These are phyloP conservation scores for Oryctes rhinoceros DNA, from an alignment of 1,140 invertebrate genomes.

Conservation along the genomic window DNA sequence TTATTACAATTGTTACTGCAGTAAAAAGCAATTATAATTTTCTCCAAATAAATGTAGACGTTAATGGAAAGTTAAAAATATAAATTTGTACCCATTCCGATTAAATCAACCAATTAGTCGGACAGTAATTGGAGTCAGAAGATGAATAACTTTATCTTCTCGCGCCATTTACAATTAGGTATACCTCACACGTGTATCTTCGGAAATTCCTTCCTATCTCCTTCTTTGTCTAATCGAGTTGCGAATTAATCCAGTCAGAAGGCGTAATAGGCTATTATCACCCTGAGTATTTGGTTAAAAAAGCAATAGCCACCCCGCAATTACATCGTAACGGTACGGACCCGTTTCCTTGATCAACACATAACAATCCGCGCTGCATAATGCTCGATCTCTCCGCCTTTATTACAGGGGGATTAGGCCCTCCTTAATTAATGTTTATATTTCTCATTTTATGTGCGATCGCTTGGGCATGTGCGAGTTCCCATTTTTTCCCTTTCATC, in stretches of 20 bases:
- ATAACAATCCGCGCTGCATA: slow-evolving; percentile 57
- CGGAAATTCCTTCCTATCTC: not conserved
- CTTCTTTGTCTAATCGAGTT: slow-evolving; percentile 26
- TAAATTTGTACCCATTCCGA: too few species aligned
- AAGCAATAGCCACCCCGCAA: slow-evolving; percentile 60
- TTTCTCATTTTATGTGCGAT: slow-evolving; percentile 39
- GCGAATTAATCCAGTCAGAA: slow-evolving; percentile 59
- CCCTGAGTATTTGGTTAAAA: slow-evolving; percentile 61
- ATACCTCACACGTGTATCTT: slow-evolving; percentile 33
- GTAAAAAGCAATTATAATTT: too few species aligned
- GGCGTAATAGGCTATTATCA: slow-evolving; percentile 58
- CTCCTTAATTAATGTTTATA: slow-evolving; percentile 48
- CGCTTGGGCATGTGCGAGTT: slow-evolving; percentile 22
- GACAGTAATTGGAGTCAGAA: not conserved
- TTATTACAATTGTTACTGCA: too few species aligned
- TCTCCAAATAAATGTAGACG: too few species aligned
- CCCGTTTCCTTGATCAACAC: slow-evolving; percentile 59
- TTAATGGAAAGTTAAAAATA: too few species aligned
- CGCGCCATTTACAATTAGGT: not conserved
- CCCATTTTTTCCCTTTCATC: slow-evolving; percentile 39
- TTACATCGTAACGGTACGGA: slow-evolving; percentile 51
- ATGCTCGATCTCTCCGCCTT: slow-evolving; percentile 47
- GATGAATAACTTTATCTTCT: slow-evolving; percentile 18
- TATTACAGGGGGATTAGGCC: slow-evolving; percentile 46
- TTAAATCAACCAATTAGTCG: not conserved